Conservation (phyloP, 2,888 invertebrate species). For the Rugalucina vietnamica region DNA sequence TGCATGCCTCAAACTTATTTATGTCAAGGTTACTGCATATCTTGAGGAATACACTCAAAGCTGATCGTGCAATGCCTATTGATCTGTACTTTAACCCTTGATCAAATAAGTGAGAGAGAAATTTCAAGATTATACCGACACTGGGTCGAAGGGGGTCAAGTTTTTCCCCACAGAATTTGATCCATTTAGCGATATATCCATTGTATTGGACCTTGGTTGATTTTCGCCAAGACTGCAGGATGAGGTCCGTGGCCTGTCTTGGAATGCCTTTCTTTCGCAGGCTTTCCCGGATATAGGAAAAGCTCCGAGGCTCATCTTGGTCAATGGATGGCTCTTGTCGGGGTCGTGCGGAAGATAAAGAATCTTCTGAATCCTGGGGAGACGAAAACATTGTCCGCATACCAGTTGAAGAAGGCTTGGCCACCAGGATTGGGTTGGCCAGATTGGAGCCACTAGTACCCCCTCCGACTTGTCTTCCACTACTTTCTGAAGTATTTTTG, state of each 20-base stretch:
- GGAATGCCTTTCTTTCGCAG: constrained; percentile 37
- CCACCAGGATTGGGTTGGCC: constrained; percentile 36
- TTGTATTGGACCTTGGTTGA: constrained; percentile 46
- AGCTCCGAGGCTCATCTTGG: constrained; percentile 38
- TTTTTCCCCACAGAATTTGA: constrained; percentile 38
- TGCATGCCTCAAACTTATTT: background rate
- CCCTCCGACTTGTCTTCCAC: constrained; percentile 8
- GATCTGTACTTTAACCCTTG: background rate
- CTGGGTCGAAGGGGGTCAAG: background rate
- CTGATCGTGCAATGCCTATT: background rate
- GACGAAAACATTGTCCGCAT: background rate
- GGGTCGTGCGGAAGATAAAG: constrained; percentile 30
- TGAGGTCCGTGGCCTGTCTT: constrained; percentile 27
- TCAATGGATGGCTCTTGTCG: constrained; percentile 14
- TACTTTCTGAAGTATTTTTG: constrained; percentile 23
- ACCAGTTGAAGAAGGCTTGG: constrained; percentile 4
- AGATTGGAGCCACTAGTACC: constrained; percentile 22
- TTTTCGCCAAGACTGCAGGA: constrained; percentile 52
- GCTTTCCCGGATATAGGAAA: constrained; percentile 51
- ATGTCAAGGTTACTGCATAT: background rate
- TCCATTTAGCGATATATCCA: constrained; percentile 40
- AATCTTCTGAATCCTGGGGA: background rate
- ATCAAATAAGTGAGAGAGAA: background rate
- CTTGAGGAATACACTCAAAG: background rate
- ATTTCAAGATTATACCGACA: background rate